Base-by-base conservation (phyloP, 2,113 vertebrate genomes). In the Charadrius vociferus region DNA sequence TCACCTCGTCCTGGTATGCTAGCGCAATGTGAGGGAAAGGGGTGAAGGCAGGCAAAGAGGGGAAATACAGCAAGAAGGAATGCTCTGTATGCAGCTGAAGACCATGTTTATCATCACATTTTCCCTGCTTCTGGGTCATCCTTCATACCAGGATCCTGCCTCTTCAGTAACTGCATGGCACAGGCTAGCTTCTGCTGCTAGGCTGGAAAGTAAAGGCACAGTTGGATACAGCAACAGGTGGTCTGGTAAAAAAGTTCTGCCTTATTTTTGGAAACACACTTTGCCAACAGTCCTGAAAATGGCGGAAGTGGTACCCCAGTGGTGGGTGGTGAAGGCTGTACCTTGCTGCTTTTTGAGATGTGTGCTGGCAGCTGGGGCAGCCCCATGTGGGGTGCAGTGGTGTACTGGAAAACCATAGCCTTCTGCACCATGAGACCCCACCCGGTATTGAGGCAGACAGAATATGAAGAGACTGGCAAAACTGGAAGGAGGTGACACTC, bases 1-100 rank as follows among this genome's bases (percentile, higher is more conserved):
- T 63, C 47, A 30, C 4, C 41, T 86, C 1, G 0, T 58, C 58
- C 22, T 14, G 22, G 27, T 9, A 43, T 3, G 3, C 3, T 18
- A 43, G 26, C 1, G 2, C 30, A 63, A 39, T 14, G 14, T 1
- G 0, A 13, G 45, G 37, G 21, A 58, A 43, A 67, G 24, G 9
- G 37, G 16, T 63, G 30, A 62, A 30, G 52, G 39, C n/a, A 72
- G 39, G 14, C 34, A 71, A 62, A 52, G 41, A 71, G 41, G 29
- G 9, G 0, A 39, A 71, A 36, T 14, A 49, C 55, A 71, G 32
- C 34, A 85, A 50, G 43, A 47, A 7, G 12, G 24, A 70, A n/a
- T 56, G 32, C 12, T 49, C 34, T 3, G 0, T 30, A 7, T 29
- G 30, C 20, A 86, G 39, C 24, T 70, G n/a, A 82, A 88, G 22